phyloP scores from a whole-genome alignment of 2,888 invertebrate species.

The Eupithecia subfuscata region DNA sequence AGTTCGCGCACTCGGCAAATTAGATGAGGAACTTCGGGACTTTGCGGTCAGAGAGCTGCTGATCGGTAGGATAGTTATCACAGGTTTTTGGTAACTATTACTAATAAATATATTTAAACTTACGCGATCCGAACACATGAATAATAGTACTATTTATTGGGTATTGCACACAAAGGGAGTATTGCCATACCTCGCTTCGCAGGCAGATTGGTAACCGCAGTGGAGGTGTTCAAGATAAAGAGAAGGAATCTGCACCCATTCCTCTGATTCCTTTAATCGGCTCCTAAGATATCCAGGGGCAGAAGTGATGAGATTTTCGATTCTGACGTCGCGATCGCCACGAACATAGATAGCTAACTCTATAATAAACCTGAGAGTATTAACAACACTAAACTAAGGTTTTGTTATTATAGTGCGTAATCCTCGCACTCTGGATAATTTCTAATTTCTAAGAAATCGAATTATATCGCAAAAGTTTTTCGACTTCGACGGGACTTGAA shows the following conservation, averaged over 20 bases:
- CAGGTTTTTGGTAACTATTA: background rate
- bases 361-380: too few species aligned
- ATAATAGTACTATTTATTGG: background rate
- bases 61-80: background rate
- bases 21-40: constrained; percentile 24
- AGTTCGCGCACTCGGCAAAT: constrained; percentile 26
- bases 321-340: background rate
- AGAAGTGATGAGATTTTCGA: background rate
- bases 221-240: background rate
- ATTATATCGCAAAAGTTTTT: too few species aligned
- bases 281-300: background rate
- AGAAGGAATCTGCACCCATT: background rate
- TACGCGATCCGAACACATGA: too few species aligned
- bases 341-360: too few species aligned
- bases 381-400: too few species aligned
- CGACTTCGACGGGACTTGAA: too few species aligned
- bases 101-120: too few species aligned
- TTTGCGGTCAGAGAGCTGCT: background rate
- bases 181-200: too few species aligned
- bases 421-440: too few species aligned
- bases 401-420: too few species aligned
- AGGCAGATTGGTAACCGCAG: background rate
- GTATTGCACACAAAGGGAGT: too few species aligned
- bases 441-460: too few species aligned
- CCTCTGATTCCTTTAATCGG: background rate